Base-by-base conservation (phyloP, 2,113 vertebrate genomes). In the Nothocercus nigrocapillus region DNA sequence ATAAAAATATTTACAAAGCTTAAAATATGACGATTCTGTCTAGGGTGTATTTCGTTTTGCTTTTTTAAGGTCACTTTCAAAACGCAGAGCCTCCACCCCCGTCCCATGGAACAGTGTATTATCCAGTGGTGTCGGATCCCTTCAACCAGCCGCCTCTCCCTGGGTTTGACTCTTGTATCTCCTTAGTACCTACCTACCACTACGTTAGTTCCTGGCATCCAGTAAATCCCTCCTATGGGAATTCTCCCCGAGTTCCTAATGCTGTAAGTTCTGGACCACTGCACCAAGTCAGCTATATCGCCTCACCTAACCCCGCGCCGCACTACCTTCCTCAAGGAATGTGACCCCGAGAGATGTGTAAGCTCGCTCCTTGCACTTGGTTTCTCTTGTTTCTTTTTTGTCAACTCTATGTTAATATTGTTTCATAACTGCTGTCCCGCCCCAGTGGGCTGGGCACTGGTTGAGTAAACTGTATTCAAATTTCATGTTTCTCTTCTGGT, bases 291-390 rank as follows among this genome's bases (percentile, higher is more conserved):
- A 77, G 97, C 77, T 99, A 98, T 89, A 67, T 99, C 85, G 91
- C 98, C 30, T 95, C 98, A 32, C 97, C 98, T 21, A 96, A 96
- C 66, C 97, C 98, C 90, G 90, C 97, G 68, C 94, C 98, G 15
- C 98, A 99, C 87, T 99, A 98, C 36, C n/a, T 98, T 63, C 97
- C 99, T 82, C 98, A 98, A 69, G 96, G 97, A 77, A 98, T 98
- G 95, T 99, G 91, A 97, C 70, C 53, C 69, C 11, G 27, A 61
- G 36, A 93, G 93, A 53, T 85, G 25, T 85, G 25, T 3, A 42
- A 64, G 24, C 9, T 80, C 67, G 47, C 6, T 75, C 74, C 68
- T 93, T 92, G 38, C 25, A 32, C 53, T 89, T 68, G 42, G 11
- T 8, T 68, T 72, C 58, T 94, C 7, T 70, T 30, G 0, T 54